Conservation (phyloP, 2,113 vertebrate genomes). For the Notiomystis cincta region DNA sequence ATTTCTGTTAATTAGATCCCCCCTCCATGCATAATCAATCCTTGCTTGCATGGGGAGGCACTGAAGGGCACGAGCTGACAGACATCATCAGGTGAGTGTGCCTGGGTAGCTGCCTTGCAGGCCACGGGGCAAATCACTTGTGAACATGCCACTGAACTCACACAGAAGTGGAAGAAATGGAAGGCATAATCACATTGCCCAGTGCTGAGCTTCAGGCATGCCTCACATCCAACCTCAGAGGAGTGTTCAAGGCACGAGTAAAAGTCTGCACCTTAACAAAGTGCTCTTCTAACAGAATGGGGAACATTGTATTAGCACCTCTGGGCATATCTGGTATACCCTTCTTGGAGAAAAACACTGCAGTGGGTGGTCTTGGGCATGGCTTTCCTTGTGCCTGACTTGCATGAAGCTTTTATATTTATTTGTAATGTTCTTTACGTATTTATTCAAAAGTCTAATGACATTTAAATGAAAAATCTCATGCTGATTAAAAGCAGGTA, state of each 20-base stretch:
- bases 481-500: constrained; percentile 64
- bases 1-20: neutral
- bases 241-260: neutral
- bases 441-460: constrained; percentile 57
- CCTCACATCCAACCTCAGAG: neutral
- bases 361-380: constrained; percentile 10
- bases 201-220: neutral
- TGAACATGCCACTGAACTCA: neutral
- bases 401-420: constrained; percentile 2
- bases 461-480: constrained; percentile 60
- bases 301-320: neutral
- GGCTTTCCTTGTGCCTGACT: neutral
- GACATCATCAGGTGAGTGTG: neutral
- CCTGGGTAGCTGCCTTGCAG: neutral
- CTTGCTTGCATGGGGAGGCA: neutral
- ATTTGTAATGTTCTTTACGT: constrained; percentile 8
- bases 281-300: neutral
- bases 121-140: neutral
- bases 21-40: neutral
- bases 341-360: neutral
- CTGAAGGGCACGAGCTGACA: neutral
- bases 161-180: neutral
- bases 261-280: neutral
- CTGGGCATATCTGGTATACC: neutral
- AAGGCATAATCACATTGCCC: fast-evolving